These are phyloP conservation scores for Watsonalla binaria DNA, from an alignment of 2,888 invertebrate species.

Conservation along the genomic window DNA sequence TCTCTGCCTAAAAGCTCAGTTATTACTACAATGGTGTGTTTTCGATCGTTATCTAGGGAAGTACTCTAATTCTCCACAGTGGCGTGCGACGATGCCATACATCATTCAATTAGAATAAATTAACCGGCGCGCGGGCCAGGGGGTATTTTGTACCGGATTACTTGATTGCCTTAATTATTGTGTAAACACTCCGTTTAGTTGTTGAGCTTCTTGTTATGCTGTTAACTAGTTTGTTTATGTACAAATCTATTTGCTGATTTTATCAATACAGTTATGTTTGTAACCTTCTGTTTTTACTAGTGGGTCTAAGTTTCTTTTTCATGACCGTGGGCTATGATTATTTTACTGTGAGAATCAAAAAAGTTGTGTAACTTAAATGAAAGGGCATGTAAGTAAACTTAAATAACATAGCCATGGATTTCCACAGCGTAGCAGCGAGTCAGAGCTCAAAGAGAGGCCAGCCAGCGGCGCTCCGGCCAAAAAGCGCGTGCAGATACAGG, in stretches of 20 bases:
- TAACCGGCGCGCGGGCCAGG: neutral
- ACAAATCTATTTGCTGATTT: neutral
- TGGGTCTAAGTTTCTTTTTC: too few species aligned
- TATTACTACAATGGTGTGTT: too few species aligned
- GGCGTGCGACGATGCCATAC: neutral
- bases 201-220: neutral
- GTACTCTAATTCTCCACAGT: neutral
- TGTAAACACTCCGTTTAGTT: neutral
- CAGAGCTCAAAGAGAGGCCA: constrained; percentile 65
- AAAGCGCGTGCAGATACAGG: constrained; percentile 89
- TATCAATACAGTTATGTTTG: too few species aligned
- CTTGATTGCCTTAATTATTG: neutral
- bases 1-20: too few species aligned
- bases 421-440: constrained; percentile 77
- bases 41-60: too few species aligned
- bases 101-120: neutral
- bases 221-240: too few species aligned
- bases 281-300: too few species aligned
- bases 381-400: constrained; percentile 3
- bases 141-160: neutral
- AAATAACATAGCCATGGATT: constrained; percentile 51
- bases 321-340: neutral
- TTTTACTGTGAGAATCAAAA: too few species aligned
- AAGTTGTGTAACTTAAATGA: too few species aligned
- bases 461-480: constrained; percentile 74